A percentile compares a stretch with the other conserved stretches of the same genome.
These are phyloP conservation scores for Neomonachus schauinslandi DNA, from an alignment of 2,113 vertebrate species.

Conservation along the genomic window DNA sequence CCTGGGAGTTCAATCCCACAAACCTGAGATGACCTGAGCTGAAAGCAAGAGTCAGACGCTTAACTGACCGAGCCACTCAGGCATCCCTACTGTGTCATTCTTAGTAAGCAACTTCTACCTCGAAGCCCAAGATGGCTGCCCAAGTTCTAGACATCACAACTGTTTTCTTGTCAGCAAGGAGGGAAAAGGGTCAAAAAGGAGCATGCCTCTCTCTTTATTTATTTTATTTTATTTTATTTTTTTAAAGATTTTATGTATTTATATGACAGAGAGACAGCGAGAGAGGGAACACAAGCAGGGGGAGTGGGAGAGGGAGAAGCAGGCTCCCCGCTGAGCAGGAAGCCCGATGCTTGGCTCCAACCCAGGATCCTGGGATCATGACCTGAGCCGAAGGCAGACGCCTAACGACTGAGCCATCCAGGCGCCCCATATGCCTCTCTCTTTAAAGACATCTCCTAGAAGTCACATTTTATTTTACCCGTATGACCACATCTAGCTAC, in stretches of 20 bases:
- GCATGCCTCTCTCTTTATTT: not conserved
- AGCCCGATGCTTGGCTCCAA: too few relatives aligned
- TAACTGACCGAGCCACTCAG: not conserved
- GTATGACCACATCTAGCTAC: not conserved
- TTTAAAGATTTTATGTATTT: too few relatives aligned
- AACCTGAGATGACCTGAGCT: not conserved
- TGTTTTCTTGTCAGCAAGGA: not conserved
- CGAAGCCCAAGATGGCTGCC: not conserved
- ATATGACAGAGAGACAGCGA: too few relatives aligned
- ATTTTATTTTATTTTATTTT: too few relatives aligned
- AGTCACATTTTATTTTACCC: not conserved
- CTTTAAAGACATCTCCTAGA: not conserved
- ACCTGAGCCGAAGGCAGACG: too few relatives aligned
- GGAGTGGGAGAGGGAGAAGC: too few relatives aligned
- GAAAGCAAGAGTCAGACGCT: not conserved
- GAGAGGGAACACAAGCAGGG: not conserved
- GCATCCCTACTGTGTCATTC: not conserved
- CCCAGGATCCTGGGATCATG: too few relatives aligned
- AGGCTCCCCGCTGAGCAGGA: too few relatives aligned
- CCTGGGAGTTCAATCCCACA: not conserved
- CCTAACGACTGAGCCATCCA: too few relatives aligned
- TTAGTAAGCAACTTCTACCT: conserved; percentile 5
- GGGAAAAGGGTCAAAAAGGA: not conserved
- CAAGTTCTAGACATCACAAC: not conserved
- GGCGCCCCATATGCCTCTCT: not conserved